Evolutionary conservation across 2,113 vertebrate species (phyloP), one percentile per base, ranked within the genome.

Genomic region (Hylia prasina): DNA sequence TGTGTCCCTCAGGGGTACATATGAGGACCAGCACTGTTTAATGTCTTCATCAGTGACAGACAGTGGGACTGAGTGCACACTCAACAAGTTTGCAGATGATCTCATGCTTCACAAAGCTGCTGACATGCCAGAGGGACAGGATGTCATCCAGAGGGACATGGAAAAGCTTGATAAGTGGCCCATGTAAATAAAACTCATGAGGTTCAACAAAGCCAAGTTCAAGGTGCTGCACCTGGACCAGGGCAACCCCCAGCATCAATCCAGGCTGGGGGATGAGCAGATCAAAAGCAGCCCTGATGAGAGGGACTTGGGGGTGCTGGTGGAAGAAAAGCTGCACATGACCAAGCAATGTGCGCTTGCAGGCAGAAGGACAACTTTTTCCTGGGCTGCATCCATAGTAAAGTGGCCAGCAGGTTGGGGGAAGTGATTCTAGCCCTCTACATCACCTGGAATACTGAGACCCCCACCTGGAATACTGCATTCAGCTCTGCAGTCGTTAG

Each of bases 221-320:
- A 66, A 51, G 13, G 23, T 53, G 4, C 6, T 51, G 17, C 11
- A 24, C 2, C 3, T 2, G 6, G 11, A n/a, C 39, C 1, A 10
- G 11, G 37, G 40, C 19, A 73, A 33, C 4, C 3, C 5, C 1
- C 0, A 2, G 14, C 50, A 42, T 45, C 8, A 53, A 0, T 68
- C 4, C 24, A 64, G 50, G 1, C 28, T 60, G 9, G 6, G 10
- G 5, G 15, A 45, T 69, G 24, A 82, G 56, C 1, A 27, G 11
- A 44, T 35, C 35, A 35, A 80, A 13, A 57, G 2, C 11, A 47
- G 27, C 13, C 27, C 13, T 25, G 10, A 1, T 0, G 3, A 83
- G 35, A 58, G 42, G 37, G 23, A 16, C 20, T 39, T 79, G 24
- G 4, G 19, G 11, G 2, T 87, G 25, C 40, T 71, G 25, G 6